Evolutionary conservation across 2,888 invertebrate species (phyloP).

Genomic region (Slavum lentiscoides): DNA sequence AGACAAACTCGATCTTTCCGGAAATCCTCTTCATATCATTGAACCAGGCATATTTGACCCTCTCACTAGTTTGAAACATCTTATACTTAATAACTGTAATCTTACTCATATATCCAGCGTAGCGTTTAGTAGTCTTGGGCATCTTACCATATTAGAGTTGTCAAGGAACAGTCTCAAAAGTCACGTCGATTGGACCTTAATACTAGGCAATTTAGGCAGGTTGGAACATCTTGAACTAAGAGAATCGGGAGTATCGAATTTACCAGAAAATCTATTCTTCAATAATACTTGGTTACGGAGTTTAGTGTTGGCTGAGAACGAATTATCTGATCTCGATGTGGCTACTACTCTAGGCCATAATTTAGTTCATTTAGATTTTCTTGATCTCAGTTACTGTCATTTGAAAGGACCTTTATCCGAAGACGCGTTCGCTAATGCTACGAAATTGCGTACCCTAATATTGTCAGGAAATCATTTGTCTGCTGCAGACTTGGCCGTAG

Average conservation of each 20-base stretch:
- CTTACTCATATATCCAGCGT: conserved; percentile 65
- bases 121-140: conserved; percentile 66
- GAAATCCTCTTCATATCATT: conserved; percentile 68
- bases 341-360: conserved; percentile 69
- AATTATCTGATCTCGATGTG: conserved; percentile 69
- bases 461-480: conserved; percentile 72
- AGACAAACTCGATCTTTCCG: conserved; percentile 71
- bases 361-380: conserved; percentile 67
- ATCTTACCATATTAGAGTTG: conserved; percentile 69
- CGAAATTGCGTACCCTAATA: conserved; percentile 68
- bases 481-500: conserved; percentile 69
- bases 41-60: conserved; percentile 68
- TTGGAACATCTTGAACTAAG: conserved; percentile 69
- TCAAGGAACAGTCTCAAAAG: conserved; percentile 65
- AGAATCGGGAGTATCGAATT: conserved; percentile 66
- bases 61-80: conserved; percentile 68
- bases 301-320: conserved; percentile 69
- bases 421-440: conserved; percentile 71
- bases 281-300: conserved; percentile 69
- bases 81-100: conserved; percentile 70
- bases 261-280: conserved; percentile 71
- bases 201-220: conserved; percentile 66
- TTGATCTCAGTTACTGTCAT: conserved; percentile 72
- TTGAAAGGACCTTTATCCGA: conserved; percentile 70
- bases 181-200: conserved; percentile 66